Base-by-base conservation (phyloP, 1,140 invertebrate species). In the Microplitis mediator region DNA sequence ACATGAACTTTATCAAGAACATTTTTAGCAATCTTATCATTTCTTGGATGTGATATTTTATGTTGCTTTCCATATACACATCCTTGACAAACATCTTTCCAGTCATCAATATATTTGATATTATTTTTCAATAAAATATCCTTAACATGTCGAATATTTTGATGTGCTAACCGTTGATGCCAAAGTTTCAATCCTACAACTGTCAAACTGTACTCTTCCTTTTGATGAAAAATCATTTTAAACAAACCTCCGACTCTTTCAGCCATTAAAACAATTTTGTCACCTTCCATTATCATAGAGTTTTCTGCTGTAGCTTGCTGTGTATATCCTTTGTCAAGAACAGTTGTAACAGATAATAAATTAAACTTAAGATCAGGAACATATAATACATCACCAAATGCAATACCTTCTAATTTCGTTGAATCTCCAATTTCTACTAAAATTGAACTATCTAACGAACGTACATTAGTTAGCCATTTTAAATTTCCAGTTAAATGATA, bases 1-100 rank as follows among this genome's bases (percentile, higher is more conserved):
- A 78, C 81, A 77, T 83, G 79, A 78, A 80, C 77, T 75, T 76
- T 72, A 74, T 81, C 79, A 76, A 78, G 76, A 61, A 75, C 72
- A 64, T 62, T 74, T 76, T 76, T 77, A 73, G 69, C 56, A 14
- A 50, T 14, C 31, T 63, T 62, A 64, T 77, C 75, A 81, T 81
- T 79, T 78, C 74, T 81, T 71, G 67, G 67, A 65, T 75, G 58
- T 39, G 76, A 75, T 74, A 75, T 76, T 78, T 75, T 77, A 76
- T 77, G 65, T 67, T 68, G 71, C 50, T 73, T 74, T 58, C 67
- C 69, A 72, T 73, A 36, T 60, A 62, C 63, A 69, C 73, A 77
- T 64, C 62, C 62, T 54, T 65, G 52, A 67, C 70, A 72, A 45
- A 50, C 58, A 52, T 71, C 54, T 3, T 71, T 52, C 64, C 73